phyloP scores from a whole-genome alignment of 2,113 vertebrate genomes.

The Mobula birostris region DNA sequence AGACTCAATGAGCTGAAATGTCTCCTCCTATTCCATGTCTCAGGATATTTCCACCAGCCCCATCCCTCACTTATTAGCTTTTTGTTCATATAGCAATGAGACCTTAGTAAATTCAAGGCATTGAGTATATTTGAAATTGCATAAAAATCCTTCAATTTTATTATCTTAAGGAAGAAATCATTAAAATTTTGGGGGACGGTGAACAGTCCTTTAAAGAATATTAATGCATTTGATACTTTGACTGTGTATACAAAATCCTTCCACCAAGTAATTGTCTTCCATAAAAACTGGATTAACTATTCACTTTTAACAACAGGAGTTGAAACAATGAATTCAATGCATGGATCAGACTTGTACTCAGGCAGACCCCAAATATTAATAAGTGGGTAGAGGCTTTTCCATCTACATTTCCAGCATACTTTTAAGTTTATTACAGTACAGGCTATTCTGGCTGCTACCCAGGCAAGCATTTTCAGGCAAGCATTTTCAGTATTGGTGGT shows the following conservation, averaged over 20 bases:
- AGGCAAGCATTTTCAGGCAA: constrained; percentile 3
- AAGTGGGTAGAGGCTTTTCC: not conserved
- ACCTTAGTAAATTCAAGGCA: not conserved
- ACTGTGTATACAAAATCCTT: constrained; percentile 11
- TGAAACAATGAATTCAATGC: constrained; percentile 5
- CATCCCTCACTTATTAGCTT: not conserved
- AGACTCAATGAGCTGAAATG: too few relatives aligned
- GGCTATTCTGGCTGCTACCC: not conserved
- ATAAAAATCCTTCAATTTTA: not conserved
- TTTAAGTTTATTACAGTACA: not conserved
- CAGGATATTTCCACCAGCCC: too few relatives aligned
- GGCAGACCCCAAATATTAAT: not conserved
- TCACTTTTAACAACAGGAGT: not conserved
- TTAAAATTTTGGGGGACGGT: not conserved
- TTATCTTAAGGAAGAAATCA: constrained; percentile 10
- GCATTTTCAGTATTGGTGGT: not conserved
- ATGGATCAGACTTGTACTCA: constrained; percentile 2
- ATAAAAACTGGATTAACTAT: not conserved
- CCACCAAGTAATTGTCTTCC: not conserved
- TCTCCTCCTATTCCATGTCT: too few relatives aligned
- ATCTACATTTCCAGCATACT: not conserved
- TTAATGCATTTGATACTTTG: not conserved
- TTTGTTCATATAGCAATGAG: not conserved
- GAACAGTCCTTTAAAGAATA: not conserved
- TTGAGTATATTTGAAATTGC: not conserved